Evolutionary conservation across 2,888 invertebrate species (phyloP).

Genomic region (Clivina fossor): DNA sequence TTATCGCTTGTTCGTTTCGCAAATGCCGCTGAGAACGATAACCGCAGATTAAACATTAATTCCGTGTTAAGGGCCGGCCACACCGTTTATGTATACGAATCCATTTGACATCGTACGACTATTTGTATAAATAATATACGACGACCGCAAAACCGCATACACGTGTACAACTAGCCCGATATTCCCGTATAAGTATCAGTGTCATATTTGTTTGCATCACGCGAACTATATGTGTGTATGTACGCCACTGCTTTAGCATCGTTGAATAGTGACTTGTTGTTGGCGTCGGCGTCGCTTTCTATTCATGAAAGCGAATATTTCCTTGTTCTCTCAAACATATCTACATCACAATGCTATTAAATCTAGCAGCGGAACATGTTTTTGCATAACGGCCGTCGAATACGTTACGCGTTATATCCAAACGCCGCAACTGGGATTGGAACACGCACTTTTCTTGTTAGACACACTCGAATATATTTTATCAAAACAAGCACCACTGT

Average conservation of each 20-base stretch:
- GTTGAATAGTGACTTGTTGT: too few relatives aligned
- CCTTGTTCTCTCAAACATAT: constrained; percentile 23
- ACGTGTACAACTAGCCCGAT: constrained; percentile 10
- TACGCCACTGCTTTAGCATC: too few relatives aligned
- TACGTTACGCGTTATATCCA: constrained; percentile 18
- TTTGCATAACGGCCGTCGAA: constrained; percentile 26
- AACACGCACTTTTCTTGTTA: constrained; percentile 27
- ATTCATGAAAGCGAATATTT: constrained; percentile 16
- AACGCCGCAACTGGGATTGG: background rate
- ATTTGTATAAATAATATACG: constrained; percentile 24
- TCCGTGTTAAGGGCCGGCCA: constrained; percentile 21
- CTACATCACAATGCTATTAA: constrained; percentile 30
- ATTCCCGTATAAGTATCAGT: constrained; percentile 13
- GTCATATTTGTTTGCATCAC: constrained; percentile 20
- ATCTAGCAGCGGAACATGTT: constrained; percentile 26
- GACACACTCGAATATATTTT: too few relatives aligned
- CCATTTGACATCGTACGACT: constrained; percentile 21
- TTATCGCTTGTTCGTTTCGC: constrained; percentile 24
- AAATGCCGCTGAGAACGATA: constrained; percentile 15
- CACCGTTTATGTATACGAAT: constrained; percentile 6
- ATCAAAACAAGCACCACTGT: too few relatives aligned
- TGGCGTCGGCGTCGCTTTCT: constrained; percentile 1
- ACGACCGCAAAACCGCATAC: constrained; percentile 16
- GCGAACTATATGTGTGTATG: constrained; percentile 13
- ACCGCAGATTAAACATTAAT: constrained; percentile 31